Evolutionary conservation across 2,797 vertebrate species (phyloP).

Genomic region (Polyboroides typus): DNA sequence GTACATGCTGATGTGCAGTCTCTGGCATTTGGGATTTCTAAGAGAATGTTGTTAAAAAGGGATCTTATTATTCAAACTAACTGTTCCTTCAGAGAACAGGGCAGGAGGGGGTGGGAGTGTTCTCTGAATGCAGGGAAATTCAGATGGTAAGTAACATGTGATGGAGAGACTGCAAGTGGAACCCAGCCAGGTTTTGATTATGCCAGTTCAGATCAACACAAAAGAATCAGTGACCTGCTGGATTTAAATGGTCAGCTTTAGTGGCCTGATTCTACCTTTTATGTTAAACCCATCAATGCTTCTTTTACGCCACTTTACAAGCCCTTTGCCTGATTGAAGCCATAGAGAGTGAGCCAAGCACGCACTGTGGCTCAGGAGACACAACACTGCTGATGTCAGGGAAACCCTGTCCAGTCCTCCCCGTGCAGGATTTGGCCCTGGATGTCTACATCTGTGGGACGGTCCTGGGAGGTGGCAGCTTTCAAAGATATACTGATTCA

Average conservation of each 20-base stretch:
- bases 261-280: constrained; percentile 33
- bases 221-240: constrained; percentile 38
- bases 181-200: constrained; percentile 54
- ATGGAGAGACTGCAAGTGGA: neutral
- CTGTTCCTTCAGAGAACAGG: constrained; percentile 12
- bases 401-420: neutral
- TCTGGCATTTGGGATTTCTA: constrained; percentile 25
- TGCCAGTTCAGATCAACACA: constrained; percentile 40
- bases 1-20: neutral
- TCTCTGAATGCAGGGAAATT: constrained; percentile 27
- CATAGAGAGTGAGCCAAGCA: neutral
- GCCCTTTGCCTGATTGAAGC: constrained; percentile 13
- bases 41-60: neutral
- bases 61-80: neutral
- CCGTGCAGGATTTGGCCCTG: neutral
- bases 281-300: neutral
- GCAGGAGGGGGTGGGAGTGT: neutral
- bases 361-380: neutral
- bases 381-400: neutral
- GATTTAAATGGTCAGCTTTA: constrained; percentile 43
- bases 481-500: neutral
- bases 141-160: neutral
- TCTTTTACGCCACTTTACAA: constrained; percentile 1
- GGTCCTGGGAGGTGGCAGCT: neutral
- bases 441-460: neutral